Evolutionary conservation across 2,797 vertebrate species (phyloP).

Genomic region (Tadarida brasiliensis): DNA sequence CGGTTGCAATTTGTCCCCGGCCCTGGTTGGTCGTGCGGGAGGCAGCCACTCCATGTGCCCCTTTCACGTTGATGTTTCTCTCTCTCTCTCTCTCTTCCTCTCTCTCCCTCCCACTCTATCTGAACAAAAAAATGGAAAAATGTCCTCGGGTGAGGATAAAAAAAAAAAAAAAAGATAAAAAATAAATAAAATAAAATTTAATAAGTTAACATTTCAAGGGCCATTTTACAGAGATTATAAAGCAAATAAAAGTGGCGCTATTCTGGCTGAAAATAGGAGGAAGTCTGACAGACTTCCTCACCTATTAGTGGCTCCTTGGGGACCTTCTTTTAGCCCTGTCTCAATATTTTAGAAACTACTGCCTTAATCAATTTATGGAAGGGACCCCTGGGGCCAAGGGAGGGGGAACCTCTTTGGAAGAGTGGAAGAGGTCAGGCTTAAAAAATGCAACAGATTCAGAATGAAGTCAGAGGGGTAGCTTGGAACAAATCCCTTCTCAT

Average conservation of each 20-base stretch:
- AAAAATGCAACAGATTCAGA: background rate
- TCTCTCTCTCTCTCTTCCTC: too few species aligned
- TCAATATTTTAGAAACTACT: background rate
- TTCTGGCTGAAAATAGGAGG: background rate
- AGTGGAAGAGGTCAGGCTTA: background rate
- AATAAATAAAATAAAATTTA: background rate
- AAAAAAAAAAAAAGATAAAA: too few species aligned
- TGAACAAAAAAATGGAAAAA: too few species aligned
- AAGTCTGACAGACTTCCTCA: background rate
- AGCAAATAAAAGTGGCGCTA: background rate
- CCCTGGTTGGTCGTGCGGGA: too few species aligned
- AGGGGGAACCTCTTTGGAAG: background rate
- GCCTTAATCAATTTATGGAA: background rate
- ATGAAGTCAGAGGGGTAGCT: background rate
- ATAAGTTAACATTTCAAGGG: conserved; percentile 21
- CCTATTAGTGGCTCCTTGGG: background rate
- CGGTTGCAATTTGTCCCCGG: too few species aligned
- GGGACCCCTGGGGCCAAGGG: background rate
- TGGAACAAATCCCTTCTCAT: background rate
- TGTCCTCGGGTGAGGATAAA: too few species aligned
- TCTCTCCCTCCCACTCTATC: too few species aligned
- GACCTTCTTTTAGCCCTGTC: background rate
- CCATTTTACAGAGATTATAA: conserved; percentile 5
- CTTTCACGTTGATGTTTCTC: too few species aligned
- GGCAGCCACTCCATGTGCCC: too few species aligned